Conservation (phyloP, 1,140 invertebrate genomes). For the Subanguina moxae region DNA sequence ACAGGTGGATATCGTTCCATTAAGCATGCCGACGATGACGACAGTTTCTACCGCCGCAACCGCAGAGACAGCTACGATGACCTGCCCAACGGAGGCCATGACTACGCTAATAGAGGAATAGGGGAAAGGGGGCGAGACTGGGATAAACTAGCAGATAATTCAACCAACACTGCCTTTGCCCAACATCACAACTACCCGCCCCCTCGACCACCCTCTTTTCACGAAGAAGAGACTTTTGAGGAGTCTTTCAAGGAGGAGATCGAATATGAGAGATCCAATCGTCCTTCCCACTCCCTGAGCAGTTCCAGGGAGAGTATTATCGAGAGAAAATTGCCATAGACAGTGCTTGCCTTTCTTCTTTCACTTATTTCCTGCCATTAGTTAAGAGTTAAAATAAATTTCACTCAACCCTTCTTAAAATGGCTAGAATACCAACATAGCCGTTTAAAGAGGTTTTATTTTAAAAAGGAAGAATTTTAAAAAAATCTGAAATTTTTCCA, state of each 20-base stretch:
- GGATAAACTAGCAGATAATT: neutral
- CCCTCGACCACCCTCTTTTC: slow-evolving; percentile 34
- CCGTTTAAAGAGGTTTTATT: too few species aligned
- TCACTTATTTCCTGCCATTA: too few species aligned
- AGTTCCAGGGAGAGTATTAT: neutral
- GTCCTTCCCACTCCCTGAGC: neutral
- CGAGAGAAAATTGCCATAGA: neutral
- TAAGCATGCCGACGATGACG: slow-evolving; percentile 43
- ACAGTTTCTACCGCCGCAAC: slow-evolving; percentile 10
- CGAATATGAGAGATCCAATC: slow-evolving; percentile 22
- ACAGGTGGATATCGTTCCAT: slow-evolving; percentile 46
- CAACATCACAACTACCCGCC: slow-evolving; percentile 6
- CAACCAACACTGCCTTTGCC: slow-evolving; percentile 21
- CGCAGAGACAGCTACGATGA: slow-evolving; percentile 23
- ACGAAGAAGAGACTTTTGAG: slow-evolving; percentile 57
- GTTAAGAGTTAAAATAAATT: too few species aligned
- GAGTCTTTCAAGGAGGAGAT: slow-evolving; percentile 58
- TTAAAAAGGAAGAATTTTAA: too few species aligned
- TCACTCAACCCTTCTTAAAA: too few species aligned
- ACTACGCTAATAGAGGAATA: neutral
- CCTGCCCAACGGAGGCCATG: slow-evolving; percentile 15
- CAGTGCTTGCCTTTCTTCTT: too few species aligned
- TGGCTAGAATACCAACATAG: too few species aligned
- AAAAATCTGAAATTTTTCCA: too few species aligned
- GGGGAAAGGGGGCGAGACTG: slow-evolving; percentile 2